Evolutionary conservation across 2,797 vertebrate species (phyloP).

Genomic region (Xenops minutus): DNA sequence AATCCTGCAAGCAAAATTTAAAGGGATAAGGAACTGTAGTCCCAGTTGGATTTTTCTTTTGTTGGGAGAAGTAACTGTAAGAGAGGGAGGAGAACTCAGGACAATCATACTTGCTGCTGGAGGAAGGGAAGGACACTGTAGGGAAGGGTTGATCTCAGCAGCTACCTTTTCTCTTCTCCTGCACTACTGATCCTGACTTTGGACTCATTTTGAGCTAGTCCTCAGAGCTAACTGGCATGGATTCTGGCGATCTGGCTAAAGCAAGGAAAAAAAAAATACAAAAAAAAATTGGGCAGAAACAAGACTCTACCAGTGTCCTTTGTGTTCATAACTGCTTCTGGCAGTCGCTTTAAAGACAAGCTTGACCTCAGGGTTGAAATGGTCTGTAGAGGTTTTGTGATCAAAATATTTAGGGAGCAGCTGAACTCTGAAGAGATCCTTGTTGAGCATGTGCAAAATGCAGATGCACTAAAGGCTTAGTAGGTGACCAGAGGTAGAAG

Average conservation of each 20-base stretch:
- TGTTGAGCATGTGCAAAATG: not conserved
- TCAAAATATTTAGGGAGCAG: not conserved
- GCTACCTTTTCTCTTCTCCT: not conserved
- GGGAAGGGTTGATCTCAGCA: not conserved
- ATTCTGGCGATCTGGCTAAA: not conserved
- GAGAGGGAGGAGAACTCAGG: not conserved
- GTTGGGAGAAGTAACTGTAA: not conserved
- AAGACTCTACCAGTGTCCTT: not conserved
- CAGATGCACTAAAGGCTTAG: not conserved
- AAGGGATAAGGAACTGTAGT: not conserved
- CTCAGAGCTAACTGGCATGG: not conserved
- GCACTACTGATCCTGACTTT: not conserved
- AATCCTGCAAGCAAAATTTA: not conserved
- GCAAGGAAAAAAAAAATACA: not conserved
- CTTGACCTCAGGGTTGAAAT: not conserved
- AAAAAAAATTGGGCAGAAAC: not conserved
- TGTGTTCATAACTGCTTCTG: not conserved
- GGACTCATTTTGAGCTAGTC: not conserved
- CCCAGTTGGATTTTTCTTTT: not conserved
- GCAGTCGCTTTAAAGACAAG: not conserved
- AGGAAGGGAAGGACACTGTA: not conserved
- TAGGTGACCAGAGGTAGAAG: not conserved
- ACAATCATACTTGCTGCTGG: not conserved
- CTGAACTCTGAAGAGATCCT: not conserved
- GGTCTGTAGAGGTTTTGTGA: not conserved